Base-by-base conservation (phyloP, 2,113 vertebrate species). In the Leptobrachium ailaonicum region DNA sequence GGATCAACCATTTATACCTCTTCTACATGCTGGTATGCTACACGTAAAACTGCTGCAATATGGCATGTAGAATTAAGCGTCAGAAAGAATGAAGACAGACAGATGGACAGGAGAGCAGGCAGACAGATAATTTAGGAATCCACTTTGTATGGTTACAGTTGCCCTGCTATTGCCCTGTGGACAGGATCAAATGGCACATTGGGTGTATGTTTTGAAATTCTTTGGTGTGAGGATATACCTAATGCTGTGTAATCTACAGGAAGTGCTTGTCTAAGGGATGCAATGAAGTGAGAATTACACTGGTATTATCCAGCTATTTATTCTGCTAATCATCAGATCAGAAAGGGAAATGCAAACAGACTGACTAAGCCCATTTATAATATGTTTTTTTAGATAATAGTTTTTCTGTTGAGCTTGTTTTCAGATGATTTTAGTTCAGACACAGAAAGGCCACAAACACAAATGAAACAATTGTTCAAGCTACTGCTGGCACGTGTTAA, bases 231-330 rank as follows among this genome's bases (percentile, higher is more conserved):
- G 78, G 71, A 66, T 80, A 47, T 73, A 69, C 63, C 41, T 80
- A 45, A 73, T 73, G 71, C 62, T 66, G 41, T 80, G 71, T 80
- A 73, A 80, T 73, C 78, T 80, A 53, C 70, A 73, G 78, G 71
- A 80, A 80, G 50, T 80, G 71, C 71, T 80, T 80, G 78, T 73
- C 70, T 80, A 80, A 73, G 63, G 62, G 78, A 73, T 56, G 78
- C 71, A 74, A 50, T 80, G 71, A 73, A 80, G 71, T 73, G 71
- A 80, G 63, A 41, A 74, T 80, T 68, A 73, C 63, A 50, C 50
- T 66, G 71, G 78, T 73, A 80, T 80, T 80, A 80, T 80, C 78
- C 64, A 68, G 60, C 71, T 73, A 67, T 73, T 73, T 80, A 40
- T 73, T 44, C 67, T 42, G 71, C 78, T 80, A 68, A 73, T 80